Evolutionary conservation across 2,797 vertebrate genomes (phyloP), one percentile per base, ranked within the genome.

Genomic region (Gymnoscopelus braueri): DNA sequence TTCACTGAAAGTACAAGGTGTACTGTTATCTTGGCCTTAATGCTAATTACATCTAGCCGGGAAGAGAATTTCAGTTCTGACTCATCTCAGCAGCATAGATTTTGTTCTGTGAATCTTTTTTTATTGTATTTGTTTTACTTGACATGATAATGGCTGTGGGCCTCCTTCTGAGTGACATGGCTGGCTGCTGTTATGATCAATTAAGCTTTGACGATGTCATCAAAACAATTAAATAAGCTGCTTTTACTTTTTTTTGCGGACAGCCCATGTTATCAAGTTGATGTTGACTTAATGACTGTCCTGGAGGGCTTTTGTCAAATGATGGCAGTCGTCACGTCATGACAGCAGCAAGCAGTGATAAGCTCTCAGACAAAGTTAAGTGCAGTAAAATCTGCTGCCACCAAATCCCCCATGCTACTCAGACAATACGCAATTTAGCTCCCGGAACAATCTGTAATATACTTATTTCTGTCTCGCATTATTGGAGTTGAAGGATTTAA

Each of bases 381-480:
- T 82, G 77, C 77, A 81, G 79, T 61, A 80, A 47, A 82, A 84
- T 65, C 60, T 54, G 58, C 14, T 81, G 78, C 75, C 72, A 80
- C 72, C 80, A 86, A 90, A 91, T 91, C 85, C 83, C 71, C 74
- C 75, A 84, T 70, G 85, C 86, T 87, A 87, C 81, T 84, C 83
- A 78, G 84, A 88, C 80, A 90, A 87, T 82, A 80, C 79, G 79
- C 81, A 80, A 79, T 88, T 90, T 84, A 84, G 72, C 80, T 75
- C 81, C 71, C 64, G 61, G 78, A 74, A 83, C 58, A n/a, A 78
- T 88, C 86, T 82, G 63, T 85, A 87, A 84, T 86, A 83, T 79
- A 71, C 84, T 89, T 86, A 84, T 87, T 84, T 85, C 75, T 81
- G 80, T 80, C 75, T 83, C 73, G 62, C 86, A 78, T 88, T 87